Conservation (phyloP, 2,113 vertebrate species). For the Silurus asotus region DNA sequence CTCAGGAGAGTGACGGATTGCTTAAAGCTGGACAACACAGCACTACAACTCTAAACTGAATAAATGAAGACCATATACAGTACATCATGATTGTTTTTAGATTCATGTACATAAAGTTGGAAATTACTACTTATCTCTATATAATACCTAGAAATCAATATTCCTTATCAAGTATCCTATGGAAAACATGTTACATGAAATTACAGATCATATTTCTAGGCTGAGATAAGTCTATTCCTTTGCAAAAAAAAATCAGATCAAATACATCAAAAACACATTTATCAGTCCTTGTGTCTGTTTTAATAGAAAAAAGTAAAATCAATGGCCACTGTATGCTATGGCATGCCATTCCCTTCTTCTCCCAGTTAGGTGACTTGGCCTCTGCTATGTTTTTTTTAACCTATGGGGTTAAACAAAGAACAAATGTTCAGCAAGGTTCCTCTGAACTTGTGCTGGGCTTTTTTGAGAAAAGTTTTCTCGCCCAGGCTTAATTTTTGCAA, state of each 20-base stretch:
- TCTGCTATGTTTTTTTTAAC: constrained; percentile 52
- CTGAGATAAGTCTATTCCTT: background rate
- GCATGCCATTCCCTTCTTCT: constrained; percentile 2
- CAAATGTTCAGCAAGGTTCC: constrained; percentile 61
- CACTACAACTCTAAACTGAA: constrained; percentile 1
- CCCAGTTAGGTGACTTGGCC: constrained; percentile 50
- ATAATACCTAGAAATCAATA: background rate
- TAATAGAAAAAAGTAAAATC: constrained; percentile 60
- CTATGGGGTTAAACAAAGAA: constrained; percentile 60
- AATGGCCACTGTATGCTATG: constrained; percentile 50
- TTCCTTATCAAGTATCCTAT: background rate
- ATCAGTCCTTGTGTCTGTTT: constrained; percentile 8
- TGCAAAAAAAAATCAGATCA: background rate
- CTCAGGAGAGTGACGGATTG: constrained; percentile 21
- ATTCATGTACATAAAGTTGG: constrained; percentile 7
- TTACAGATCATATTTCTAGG: background rate
- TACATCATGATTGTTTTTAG: constrained; percentile 7
- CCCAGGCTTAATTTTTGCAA: constrained; percentile 58
- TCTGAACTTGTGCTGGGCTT: constrained; percentile 62
- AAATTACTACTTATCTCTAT: constrained; percentile 8
- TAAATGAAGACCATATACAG: constrained; percentile 16
- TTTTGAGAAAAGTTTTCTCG: constrained; percentile 61
- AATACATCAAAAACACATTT: constrained; percentile 19
- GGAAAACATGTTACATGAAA: background rate
- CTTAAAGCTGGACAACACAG: constrained; percentile 33